Evolutionary conservation across 2,888 invertebrate genomes (phyloP), one percentile per base, ranked within the genome.

Genomic region (Diarsia brunnea): DNA sequence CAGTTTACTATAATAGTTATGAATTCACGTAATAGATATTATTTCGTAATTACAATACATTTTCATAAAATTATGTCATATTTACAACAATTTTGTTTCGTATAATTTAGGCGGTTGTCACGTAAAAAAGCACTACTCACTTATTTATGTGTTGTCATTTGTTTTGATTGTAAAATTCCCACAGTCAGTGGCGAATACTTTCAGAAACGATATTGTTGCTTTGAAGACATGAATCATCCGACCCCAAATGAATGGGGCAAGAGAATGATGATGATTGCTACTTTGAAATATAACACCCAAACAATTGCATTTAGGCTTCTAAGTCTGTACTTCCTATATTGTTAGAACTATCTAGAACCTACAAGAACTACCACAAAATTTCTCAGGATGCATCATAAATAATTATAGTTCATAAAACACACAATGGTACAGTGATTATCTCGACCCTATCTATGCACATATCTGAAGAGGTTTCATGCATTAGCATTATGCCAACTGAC

Each of bases 21-120:
- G 74, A 78, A 79, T 81, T 78, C 66, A 77, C 78, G 63, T 85
- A 83, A 82, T 82, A 63, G 73, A 75, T 86, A 79, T 75, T 73
- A 82, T 86, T 79, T 82, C 70, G 78, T 81, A 79, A 85, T 78
- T 77, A 78, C 81, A 71, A 72, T 79, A 69, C 60, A 75, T 87
- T 82, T 74, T 77, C 51, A 69, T 79, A 81, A 75, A 83, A 87
- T 87, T 79, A 86, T 75, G 69, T 75, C 55, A 64, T 68, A 70
- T 67, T 75, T 66, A 61, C 72, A 43, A 80, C 73, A 84, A 84
- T 86, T 86, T 87, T 75, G 73, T 76, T 69, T 73, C 24, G 68
- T 70, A 73, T 74, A 68, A 85, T 85, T 85, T 68, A n/a, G 38
- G 27, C 14, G 38, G 72, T 68, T 87, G 77, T 51, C 75, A 75